phyloP scores from a whole-genome alignment of 2,113 vertebrate genomes.

The Balaeniceps rex region DNA sequence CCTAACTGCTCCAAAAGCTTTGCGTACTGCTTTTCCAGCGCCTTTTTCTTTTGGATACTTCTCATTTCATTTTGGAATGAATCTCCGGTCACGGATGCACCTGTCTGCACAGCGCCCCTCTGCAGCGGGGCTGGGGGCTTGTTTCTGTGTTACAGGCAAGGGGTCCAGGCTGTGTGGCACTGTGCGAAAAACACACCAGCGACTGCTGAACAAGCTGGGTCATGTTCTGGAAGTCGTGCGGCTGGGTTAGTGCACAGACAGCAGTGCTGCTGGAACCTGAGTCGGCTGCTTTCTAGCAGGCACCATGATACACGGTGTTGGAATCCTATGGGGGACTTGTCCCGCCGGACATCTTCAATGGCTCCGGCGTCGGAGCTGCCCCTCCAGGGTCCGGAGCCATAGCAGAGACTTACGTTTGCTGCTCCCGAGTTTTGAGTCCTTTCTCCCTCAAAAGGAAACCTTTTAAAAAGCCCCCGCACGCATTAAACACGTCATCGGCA shows the following conservation, averaged over 20 bases:
- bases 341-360: fast-evolving
- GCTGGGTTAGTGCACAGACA: background rate
- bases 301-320: fast-evolving
- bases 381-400: fast-evolving
- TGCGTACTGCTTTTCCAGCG: background rate
- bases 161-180: background rate
- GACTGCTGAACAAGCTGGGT: slow-evolving; percentile 4
- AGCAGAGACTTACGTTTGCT: fast-evolving
- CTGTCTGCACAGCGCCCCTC: background rate
- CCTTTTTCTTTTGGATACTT: background rate
- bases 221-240: slow-evolving; percentile 9
- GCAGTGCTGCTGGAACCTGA: background rate
- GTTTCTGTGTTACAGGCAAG: fast-evolving
- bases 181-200: fast-evolving
- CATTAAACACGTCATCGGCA: background rate
- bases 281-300: background rate
- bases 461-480: fast-evolving
- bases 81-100: background rate
- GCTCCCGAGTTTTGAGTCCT: background rate
- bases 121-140: fast-evolving
- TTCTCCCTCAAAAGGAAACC: background rate
- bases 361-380: fast-evolving
- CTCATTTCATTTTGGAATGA: background rate
- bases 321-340: background rate
- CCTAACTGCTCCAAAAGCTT: background rate